Conservation (phyloP, 2,797 vertebrate genomes). For the Vipera latastei region DNA sequence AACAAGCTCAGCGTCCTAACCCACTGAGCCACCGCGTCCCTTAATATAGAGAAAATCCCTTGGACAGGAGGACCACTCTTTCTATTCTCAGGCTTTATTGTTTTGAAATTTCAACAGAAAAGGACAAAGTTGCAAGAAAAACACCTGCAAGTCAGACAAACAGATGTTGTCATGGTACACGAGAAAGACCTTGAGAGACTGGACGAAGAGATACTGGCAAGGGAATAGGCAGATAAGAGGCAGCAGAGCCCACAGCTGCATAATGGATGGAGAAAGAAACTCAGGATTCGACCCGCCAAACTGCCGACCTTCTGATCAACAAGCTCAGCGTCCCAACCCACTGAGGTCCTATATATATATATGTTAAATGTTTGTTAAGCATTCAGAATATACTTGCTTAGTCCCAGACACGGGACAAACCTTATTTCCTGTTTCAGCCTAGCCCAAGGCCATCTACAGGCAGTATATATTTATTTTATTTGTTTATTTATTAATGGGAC, state of each 20-base stretch:
- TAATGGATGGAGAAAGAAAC: not conserved
- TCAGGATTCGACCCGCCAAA: not conserved
- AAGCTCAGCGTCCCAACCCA: too few species aligned
- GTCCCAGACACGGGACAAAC: too few species aligned
- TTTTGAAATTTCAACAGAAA: constrained; percentile 17
- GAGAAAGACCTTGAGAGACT: not conserved
- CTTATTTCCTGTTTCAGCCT: too few species aligned
- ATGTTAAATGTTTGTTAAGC: too few species aligned
- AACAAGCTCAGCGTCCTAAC: too few species aligned
- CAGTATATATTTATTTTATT: too few species aligned
- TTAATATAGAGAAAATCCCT: not conserved
- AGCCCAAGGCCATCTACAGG: too few species aligned
- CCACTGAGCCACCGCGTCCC: too few species aligned
- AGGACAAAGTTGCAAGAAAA: constrained; percentile 1
- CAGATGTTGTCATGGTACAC: constrained; percentile 24
- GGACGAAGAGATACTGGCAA: not conserved
- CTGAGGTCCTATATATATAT: too few species aligned
- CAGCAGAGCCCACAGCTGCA: not conserved
- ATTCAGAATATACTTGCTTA: too few species aligned
- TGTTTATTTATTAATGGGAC: too few species aligned
- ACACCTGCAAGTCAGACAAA: constrained; percentile 35
- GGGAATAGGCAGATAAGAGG: not conserved
- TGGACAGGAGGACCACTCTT: not conserved
- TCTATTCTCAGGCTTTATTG: not conserved
- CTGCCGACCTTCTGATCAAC: too few species aligned